Conservation (phyloP, 1,140 invertebrate genomes). For the Diuraphis noxia region DNA sequence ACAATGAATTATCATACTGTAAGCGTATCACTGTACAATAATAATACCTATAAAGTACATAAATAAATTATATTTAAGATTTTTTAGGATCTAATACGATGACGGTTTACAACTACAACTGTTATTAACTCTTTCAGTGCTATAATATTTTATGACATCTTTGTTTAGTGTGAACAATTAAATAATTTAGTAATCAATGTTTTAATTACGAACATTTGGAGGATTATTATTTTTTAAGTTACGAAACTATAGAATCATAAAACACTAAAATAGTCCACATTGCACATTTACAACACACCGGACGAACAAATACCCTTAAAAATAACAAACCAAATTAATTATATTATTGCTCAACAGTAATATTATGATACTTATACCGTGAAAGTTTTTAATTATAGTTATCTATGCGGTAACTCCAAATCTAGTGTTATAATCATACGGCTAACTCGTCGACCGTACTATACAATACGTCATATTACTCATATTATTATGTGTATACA, state of each 20-base stretch:
- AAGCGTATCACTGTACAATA: no score
- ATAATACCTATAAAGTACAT: neutral
- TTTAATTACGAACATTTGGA: neutral
- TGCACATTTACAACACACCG: neutral
- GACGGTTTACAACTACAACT: neutral
- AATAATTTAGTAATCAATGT: neutral
- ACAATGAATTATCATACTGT: neutral
- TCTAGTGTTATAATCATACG: neutral
- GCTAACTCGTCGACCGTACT: neutral
- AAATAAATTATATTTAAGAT: neutral
- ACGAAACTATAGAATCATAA: neutral
- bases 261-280: neutral
- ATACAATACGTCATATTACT: neutral
- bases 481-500: neutral
- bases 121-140: neutral
- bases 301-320: neutral
- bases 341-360: neutral
- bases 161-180: neutral
- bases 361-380: neutral
- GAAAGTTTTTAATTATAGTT: slow-evolving; percentile 31
- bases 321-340: neutral
- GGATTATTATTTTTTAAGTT: neutral
- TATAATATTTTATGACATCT: neutral
- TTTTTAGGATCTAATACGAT: neutral
- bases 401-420: neutral